A percentile compares a stretch with the other conserved stretches of the same genome.
Conservation (phyloP, 2,797 vertebrate genomes). For the Sebastes kiyomatsui region DNA sequence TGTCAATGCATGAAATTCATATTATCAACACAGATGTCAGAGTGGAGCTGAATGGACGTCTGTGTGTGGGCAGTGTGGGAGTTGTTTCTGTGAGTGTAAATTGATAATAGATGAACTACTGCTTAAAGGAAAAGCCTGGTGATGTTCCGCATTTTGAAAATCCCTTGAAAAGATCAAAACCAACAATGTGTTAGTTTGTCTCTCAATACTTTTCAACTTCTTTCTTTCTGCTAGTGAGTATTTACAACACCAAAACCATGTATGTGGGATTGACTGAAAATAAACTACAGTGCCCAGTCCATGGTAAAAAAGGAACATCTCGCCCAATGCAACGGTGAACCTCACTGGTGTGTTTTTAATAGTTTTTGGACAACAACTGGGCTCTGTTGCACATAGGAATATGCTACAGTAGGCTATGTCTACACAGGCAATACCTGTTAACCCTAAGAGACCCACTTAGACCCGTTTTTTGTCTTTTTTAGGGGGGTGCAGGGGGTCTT, state of each 20-base stretch:
- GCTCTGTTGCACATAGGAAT: too few species aligned
- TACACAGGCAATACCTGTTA: rapidly evolving
- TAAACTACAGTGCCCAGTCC: background rate
- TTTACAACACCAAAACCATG: background rate
- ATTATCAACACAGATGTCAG: constrained; percentile 67
- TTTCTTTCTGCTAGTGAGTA: background rate
- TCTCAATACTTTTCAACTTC: background rate
- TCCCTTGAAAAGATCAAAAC: background rate
- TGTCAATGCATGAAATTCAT: constrained; percentile 51
- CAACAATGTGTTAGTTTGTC: background rate
- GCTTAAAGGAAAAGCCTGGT: constrained; percentile 37
- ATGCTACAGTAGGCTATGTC: too few species aligned
- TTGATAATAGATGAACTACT: constrained; percentile 48
- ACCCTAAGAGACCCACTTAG: too few species aligned
- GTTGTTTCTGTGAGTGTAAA: constrained; percentile 51
- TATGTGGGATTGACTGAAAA: background rate
- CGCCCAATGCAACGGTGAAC: background rate
- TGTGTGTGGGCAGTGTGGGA: constrained; percentile 60
- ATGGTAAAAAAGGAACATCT: background rate
- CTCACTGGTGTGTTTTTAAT: background rate
- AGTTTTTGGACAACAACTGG: background rate
- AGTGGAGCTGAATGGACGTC: constrained; percentile 64
- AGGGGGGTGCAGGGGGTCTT: rapidly evolving
- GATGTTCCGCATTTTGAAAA: background rate
- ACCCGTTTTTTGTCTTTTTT: background rate